Conservation (phyloP, 1,140 invertebrate species). For the Cherax destructor region DNA sequence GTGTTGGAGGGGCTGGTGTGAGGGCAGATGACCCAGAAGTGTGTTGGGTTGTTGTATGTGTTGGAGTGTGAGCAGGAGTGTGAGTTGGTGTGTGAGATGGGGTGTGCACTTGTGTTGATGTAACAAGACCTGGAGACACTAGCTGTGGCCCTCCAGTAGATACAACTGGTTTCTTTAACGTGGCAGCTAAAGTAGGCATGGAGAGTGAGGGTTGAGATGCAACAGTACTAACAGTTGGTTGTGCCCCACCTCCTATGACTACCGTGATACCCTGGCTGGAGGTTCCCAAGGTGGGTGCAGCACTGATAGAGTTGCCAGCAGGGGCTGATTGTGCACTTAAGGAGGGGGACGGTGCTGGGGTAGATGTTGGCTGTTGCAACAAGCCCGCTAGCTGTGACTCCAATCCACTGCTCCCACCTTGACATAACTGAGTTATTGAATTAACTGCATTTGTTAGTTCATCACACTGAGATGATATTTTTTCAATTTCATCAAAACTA, state of each 20-base stretch:
- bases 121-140: conserved; percentile 43
- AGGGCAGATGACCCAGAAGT: conserved; percentile 49
- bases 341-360: conserved; percentile 56
- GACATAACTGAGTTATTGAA: conserved; percentile 69
- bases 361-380: conserved; percentile 58
- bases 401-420: conserved; percentile 59
- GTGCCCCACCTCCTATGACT: conserved; percentile 64
- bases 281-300: conserved; percentile 42
- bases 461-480: conserved; percentile 70
- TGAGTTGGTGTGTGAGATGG: conserved; percentile 53
- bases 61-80: conserved; percentile 54
- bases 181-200: conserved; percentile 56
- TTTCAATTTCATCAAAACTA: conserved; percentile 68
- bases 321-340: conserved; percentile 9
- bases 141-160: conserved; percentile 47
- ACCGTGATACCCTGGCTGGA: conserved; percentile 70
- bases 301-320: conserved; percentile 38
- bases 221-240: conserved; percentile 30
- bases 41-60: conserved; percentile 60
- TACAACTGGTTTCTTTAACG: conserved; percentile 66
- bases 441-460: conserved; percentile 71
- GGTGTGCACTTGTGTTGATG: conserved; percentile 43
- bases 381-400: conserved; percentile 66
- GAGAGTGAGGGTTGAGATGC: conserved; percentile 64
- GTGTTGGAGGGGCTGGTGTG: conserved; percentile 51